Conservation (phyloP, 1,140 invertebrate genomes). For the Drosophila insularis region DNA sequence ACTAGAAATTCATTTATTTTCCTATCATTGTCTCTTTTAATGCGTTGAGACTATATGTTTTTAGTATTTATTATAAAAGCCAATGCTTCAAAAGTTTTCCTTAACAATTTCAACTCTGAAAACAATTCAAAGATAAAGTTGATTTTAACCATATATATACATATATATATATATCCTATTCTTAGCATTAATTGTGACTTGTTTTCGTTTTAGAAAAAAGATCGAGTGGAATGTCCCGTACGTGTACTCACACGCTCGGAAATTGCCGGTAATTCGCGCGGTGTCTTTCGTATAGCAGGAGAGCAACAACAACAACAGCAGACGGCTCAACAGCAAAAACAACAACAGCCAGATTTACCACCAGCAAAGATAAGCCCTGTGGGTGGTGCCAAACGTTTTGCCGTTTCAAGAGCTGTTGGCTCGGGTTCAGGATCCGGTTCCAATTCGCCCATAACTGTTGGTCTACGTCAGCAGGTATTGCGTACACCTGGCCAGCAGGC, state of each 20-base stretch:
- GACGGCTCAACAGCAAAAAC: constrained; percentile 4
- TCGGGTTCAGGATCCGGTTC: constrained; percentile 24
- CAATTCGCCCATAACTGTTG: constrained; percentile 57
- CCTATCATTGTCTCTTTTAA: too few relatives aligned
- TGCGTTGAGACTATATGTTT: too few relatives aligned
- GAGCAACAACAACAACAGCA: constrained; percentile 29
- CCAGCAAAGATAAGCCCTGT: constrained; percentile 31
- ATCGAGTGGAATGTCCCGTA: constrained; percentile 67
- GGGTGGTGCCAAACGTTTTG: constrained; percentile 35
- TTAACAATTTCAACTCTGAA: too few relatives aligned
- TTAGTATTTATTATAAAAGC: too few relatives aligned
- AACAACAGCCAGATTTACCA: background rate
- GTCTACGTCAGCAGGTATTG: constrained; percentile 57
- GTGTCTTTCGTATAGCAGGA: constrained; percentile 67
- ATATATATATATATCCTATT: too few relatives aligned
- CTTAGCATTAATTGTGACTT: background rate
- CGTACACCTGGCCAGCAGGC: constrained; percentile 46
- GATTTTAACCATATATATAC: too few relatives aligned
- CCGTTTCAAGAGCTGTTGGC: constrained; percentile 24
- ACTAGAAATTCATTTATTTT: too few relatives aligned
- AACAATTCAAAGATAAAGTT: too few relatives aligned
- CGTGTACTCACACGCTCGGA: constrained; percentile 72
- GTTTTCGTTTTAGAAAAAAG: constrained; percentile 50
- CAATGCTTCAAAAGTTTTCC: too few relatives aligned
- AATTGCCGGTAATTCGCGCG: constrained; percentile 51